Evolutionary conservation across 2,888 invertebrate species (phyloP).

Genomic region (Charanyca ferruginea): DNA sequence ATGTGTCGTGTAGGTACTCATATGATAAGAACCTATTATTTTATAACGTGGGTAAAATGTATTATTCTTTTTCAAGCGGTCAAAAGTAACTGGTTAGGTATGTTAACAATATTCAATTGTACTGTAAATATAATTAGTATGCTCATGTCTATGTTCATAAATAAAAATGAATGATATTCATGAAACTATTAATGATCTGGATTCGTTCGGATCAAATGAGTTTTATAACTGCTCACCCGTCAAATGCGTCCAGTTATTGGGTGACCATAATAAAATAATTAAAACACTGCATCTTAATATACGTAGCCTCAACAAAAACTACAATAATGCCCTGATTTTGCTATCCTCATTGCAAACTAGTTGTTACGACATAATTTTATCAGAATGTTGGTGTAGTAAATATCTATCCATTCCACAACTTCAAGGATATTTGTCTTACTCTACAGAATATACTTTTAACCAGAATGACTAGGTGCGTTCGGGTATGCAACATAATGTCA

Average conservation of each 20-base stretch:
- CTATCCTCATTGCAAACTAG: background rate
- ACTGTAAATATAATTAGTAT: no score
- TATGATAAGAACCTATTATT: no score
- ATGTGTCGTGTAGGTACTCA: no score
- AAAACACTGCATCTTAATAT: constrained; percentile 5
- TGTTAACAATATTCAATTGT: no score
- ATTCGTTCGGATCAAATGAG: background rate
- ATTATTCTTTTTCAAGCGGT: no score
- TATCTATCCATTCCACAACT: background rate
- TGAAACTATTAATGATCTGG: background rate
- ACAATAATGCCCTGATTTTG: background rate
- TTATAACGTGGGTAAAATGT: no score
- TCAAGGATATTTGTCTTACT: constrained; percentile 1
- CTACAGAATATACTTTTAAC: background rate
- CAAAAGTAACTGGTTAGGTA: no score
- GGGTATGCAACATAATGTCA: background rate
- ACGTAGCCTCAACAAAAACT: constrained; percentile 7
- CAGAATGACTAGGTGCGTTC: constrained; percentile 2
- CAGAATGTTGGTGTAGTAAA: constrained; percentile 4
- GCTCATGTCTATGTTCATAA: no score
- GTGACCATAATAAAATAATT: background rate
- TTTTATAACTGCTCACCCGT: background rate
- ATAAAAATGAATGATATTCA: no score
- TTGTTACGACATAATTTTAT: background rate
- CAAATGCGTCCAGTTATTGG: background rate